Conservation (phyloP, 2,797 vertebrate species). For the Acanthis flammea region DNA sequence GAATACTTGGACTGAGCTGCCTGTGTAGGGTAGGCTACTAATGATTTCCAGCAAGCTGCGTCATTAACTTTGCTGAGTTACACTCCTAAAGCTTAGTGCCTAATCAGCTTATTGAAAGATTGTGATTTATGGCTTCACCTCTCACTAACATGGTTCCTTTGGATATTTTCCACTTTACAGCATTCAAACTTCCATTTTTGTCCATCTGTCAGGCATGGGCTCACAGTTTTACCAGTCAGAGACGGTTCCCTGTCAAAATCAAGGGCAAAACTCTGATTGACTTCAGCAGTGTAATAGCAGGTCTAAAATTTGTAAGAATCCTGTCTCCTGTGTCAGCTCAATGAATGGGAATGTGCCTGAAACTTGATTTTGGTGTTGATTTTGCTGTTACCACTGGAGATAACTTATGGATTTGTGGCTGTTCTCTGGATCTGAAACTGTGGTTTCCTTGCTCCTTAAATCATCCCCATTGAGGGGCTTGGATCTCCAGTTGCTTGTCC, state of each 20-base stretch:
- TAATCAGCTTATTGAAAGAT: conserved; percentile 20
- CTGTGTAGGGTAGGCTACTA: background rate
- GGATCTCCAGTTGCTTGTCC: background rate
- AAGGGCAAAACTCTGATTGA: background rate
- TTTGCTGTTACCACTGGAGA: background rate
- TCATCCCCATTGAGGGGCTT: background rate
- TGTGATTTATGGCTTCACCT: background rate
- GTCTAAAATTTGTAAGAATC: background rate
- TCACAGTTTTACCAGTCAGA: background rate
- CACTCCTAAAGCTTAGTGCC: background rate
- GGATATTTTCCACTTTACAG: background rate
- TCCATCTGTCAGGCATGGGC: background rate
- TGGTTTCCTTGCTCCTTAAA: background rate
- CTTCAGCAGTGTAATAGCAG: background rate
- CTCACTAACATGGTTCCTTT: background rate
- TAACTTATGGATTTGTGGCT: background rate
- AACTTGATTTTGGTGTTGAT: background rate
- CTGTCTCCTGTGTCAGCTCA: background rate
- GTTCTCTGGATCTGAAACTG: background rate
- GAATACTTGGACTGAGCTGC: background rate
- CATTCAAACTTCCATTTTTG: background rate
- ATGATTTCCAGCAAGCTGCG: background rate
- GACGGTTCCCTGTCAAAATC: background rate
- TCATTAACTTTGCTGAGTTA: conserved; percentile 19
- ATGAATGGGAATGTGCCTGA: accelerated